A percentile compares a stretch with the other conserved stretches of the same genome.
Conservation (phyloP, 2,888 invertebrate genomes). For the Limulus polyphemus region DNA sequence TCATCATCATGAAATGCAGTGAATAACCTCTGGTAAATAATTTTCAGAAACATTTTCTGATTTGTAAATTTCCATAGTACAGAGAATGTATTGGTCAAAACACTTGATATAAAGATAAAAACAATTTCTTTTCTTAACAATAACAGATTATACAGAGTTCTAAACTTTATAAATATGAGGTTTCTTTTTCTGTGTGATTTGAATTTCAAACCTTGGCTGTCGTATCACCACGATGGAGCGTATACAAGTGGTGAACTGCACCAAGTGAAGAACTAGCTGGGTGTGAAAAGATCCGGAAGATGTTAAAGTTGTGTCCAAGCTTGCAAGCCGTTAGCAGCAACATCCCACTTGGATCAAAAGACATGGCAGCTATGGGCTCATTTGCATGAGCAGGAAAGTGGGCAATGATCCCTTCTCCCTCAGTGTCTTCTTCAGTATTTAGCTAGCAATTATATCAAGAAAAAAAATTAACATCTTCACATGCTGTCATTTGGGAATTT, state of each 20-base stretch:
- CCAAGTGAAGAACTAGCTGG: conserved; percentile 73
- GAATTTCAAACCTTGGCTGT: conserved; percentile 62
- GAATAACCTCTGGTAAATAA: too few relatives aligned
- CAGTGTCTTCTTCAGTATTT: conserved; percentile 44
- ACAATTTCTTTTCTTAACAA: not conserved
- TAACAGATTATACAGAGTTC: not conserved
- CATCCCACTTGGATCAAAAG: conserved; percentile 82
- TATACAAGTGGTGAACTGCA: conserved; percentile 86
- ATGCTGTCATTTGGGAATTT: too few relatives aligned
- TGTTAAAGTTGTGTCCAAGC: conserved; percentile 87
- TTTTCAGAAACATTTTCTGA: too few relatives aligned
- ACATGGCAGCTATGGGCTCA: conserved; percentile 67
- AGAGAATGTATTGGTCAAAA: too few relatives aligned
- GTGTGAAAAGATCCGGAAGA: conserved; percentile 88
- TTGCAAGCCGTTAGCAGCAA: conserved; percentile 80
- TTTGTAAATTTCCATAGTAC: too few relatives aligned
- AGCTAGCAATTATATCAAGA: conserved; percentile 32
- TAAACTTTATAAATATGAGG: not conserved
- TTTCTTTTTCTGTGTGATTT: too few relatives aligned
- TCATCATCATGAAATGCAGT: too few relatives aligned
- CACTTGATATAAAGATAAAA: too few relatives aligned
- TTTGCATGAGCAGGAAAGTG: conserved; percentile 78
- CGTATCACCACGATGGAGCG: conserved; percentile 87
- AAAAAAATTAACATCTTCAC: too few relatives aligned
- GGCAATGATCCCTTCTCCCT: conserved; percentile 62